These are phyloP conservation scores for Lophius piscatorius DNA, from an alignment of 2,113 vertebrate species.

Conservation along the genomic window DNA sequence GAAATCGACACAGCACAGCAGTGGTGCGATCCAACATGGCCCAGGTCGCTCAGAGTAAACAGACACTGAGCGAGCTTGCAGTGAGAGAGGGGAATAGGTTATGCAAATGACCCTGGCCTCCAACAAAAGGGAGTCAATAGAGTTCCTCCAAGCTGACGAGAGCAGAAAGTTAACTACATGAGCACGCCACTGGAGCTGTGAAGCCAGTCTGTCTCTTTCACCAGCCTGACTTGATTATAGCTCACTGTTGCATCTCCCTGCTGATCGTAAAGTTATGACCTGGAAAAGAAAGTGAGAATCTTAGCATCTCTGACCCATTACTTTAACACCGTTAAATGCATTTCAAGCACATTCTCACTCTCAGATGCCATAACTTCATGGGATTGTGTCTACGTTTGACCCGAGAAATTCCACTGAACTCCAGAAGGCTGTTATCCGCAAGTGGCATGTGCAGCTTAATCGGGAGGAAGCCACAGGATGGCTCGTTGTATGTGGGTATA, in stretches of 20 bases:
- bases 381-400: conserved; percentile 12
- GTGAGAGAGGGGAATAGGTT: conserved; percentile 62
- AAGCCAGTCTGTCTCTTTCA: conserved; percentile 32
- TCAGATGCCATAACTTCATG: background rate
- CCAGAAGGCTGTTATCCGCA: conserved; percentile 37
- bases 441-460: conserved; percentile 56
- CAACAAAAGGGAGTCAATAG: conserved; percentile 68
- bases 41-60: conserved; percentile 61
- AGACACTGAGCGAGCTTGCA: conserved; percentile 58
- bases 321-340: background rate
- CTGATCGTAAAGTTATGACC: conserved; percentile 27
- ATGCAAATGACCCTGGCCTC: conserved; percentile 73
- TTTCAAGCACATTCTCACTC: conserved; percentile 6
- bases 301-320: too few species aligned
- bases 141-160: conserved; percentile 63
- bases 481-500: conserved; percentile 67
- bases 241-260: conserved; percentile 10
- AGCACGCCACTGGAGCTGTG: conserved; percentile 59
- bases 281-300: too few species aligned
- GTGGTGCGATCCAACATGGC: conserved; percentile 66
- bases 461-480: conserved; percentile 65
- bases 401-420: conserved; percentile 19
- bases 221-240: conserved; percentile 24
- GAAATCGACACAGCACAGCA: conserved; percentile 66
- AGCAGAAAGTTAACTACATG: conserved; percentile 75